Evolutionary conservation across 2,888 invertebrate species (phyloP).

Genomic region (Odontomyia ornata): DNA sequence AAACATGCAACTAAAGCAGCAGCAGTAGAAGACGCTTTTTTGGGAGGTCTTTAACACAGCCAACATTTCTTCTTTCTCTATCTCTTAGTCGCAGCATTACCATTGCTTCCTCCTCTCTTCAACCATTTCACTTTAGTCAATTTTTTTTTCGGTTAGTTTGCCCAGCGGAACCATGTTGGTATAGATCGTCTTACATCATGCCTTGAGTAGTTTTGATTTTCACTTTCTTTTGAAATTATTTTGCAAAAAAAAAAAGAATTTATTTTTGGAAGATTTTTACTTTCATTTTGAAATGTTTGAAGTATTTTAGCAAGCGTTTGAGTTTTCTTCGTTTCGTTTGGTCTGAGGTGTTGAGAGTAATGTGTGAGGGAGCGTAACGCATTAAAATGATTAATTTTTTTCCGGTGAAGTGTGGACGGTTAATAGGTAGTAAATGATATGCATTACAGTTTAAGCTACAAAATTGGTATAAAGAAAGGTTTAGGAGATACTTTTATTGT

Average conservation of each 20-base stretch:
- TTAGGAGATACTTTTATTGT: not conserved
- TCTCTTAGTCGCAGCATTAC: too few species aligned
- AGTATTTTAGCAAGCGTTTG: not conserved
- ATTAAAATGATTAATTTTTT: not conserved
- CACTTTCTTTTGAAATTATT: conserved; percentile 35
- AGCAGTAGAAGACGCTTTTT: too few species aligned
- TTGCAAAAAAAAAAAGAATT: conserved; percentile 35
- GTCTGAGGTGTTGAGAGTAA: not conserved
- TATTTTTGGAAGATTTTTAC: conserved; percentile 34
- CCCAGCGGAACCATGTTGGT: too few species aligned
- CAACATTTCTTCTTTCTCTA: not conserved
- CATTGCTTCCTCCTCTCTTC: not conserved
- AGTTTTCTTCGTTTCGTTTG: too few species aligned
- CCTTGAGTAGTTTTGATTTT: conserved; percentile 24
- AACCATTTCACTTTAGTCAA: not conserved
- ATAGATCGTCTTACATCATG: conserved; percentile 13
- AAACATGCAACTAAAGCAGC: conserved; percentile 14
- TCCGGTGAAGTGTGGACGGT: not conserved
- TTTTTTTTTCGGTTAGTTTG: not conserved
- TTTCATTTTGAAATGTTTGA: conserved; percentile 26
- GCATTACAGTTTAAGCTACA: not conserved
- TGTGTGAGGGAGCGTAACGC: conserved; percentile 12
- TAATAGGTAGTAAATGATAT: too few species aligned
- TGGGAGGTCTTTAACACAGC: not conserved
- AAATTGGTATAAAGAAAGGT: not conserved